phyloP scores from a whole-genome alignment of 1,140 invertebrate species.

The Metopolophium dirhodum region DNA sequence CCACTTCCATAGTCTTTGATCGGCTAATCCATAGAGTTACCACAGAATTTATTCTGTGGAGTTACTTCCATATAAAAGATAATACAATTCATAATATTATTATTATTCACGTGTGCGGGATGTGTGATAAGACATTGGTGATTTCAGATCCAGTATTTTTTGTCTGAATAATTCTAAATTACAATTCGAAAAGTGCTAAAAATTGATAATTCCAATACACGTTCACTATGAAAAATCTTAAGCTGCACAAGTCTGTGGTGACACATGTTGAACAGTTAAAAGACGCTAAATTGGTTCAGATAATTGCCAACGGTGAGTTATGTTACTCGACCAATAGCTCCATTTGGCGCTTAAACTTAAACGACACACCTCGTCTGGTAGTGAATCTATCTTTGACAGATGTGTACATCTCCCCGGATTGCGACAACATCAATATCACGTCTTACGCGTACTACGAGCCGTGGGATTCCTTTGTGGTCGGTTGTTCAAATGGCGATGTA shows the following conservation, averaged over 20 bases:
- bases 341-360: constrained; percentile 42
- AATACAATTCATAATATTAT: too few species aligned
- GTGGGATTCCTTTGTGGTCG: constrained; percentile 41
- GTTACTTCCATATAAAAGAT: too few species aligned
- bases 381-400: neutral
- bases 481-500: constrained; percentile 49
- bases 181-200: neutral
- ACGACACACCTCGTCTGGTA: neutral
- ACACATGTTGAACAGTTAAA: neutral
- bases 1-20: neutral
- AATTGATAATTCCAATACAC: neutral
- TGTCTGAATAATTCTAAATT: neutral
- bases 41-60: too few species aligned
- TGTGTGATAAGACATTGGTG: neutral
- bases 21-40: neutral
- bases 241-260: neutral
- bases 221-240: constrained; percentile 36
- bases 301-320: constrained; percentile 33
- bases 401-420: neutral
- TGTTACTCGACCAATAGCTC: constrained; percentile 1
- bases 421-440: neutral
- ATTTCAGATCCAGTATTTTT: neutral
- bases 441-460: neutral
- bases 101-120: constrained; percentile 6
- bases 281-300: neutral